Conservation (phyloP, 2,113 vertebrate genomes). For the Microcebus jonahi region DNA sequence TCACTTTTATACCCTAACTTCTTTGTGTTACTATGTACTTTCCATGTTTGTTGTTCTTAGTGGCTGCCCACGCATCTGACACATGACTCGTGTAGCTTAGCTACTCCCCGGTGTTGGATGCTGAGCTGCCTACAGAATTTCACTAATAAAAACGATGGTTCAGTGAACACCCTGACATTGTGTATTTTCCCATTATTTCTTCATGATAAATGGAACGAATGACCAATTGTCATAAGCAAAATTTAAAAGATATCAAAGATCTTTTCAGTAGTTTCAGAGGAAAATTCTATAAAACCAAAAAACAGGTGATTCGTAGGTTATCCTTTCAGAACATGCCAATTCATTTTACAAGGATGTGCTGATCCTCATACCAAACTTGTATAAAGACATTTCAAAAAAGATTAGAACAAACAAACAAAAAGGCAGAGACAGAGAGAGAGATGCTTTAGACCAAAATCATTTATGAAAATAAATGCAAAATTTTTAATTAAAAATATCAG, state of each 20-base stretch:
- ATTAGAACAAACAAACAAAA: neutral
- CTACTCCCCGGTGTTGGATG: too few species aligned
- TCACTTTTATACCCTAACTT: neutral
- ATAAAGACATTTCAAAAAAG: neutral
- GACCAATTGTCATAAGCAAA: neutral
- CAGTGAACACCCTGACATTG: neutral
- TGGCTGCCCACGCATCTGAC: neutral
- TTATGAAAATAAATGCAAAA: conserved; percentile 5
- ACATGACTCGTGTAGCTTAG: neutral
- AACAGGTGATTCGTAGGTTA: neutral
- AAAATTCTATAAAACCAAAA: neutral
- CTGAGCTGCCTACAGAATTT: neutral
- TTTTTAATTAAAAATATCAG: neutral
- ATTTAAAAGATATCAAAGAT: neutral
- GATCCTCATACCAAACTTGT: neutral
- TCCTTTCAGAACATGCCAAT: neutral
- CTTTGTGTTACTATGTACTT: neutral
- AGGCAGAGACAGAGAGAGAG: neutral
- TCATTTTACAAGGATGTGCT: neutral
- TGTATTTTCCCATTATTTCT: neutral
- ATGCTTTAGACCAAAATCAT: neutral
- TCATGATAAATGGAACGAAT: neutral
- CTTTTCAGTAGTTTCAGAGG: neutral
- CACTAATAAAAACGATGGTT: neutral
- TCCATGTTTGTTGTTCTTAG: neutral